A percentile compares a stretch with the other conserved stretches of the same genome.
Evolutionary conservation across 2,797 vertebrate species (phyloP).

Genomic region (Tachyglossus aculeatus): DNA sequence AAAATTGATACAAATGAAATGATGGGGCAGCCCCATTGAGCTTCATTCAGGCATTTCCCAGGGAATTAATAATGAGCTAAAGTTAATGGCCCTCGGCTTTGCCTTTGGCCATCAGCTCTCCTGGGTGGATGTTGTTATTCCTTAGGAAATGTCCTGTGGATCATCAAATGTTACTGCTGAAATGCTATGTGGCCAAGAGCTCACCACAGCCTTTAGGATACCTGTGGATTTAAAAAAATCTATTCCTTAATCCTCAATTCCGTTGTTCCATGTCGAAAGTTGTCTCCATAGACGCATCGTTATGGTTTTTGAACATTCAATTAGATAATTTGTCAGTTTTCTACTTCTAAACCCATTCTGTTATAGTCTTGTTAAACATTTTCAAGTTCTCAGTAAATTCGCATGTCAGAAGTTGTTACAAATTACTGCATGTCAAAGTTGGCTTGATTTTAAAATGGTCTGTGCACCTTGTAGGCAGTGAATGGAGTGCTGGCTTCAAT

Average conservation of each 20-base stretch:
- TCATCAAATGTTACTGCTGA: constrained; percentile 59
- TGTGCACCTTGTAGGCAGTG: neutral
- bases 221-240: neutral
- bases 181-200: constrained; percentile 37
- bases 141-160: constrained; percentile 41
- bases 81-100: constrained; percentile 67
- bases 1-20: neutral
- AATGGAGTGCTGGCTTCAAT: constrained; percentile 13
- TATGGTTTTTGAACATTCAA: too few species aligned
- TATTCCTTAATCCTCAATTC: constrained; percentile 1
- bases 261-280: constrained; percentile 34
- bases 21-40: neutral
- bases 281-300: too few species aligned
- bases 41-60: constrained; percentile 52
- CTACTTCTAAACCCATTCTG: too few species aligned
- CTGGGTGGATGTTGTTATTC: constrained; percentile 67
- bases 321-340: too few species aligned
- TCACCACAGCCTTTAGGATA: neutral
- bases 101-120: constrained; percentile 61
- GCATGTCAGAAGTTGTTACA: too few species aligned
- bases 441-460: neutral
- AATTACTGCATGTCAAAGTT: neutral
- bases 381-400: too few species aligned
- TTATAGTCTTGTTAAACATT: too few species aligned
- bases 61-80: constrained; percentile 63